Percentiles rank a stretch among this genome's conserved stretches.
These are phyloP conservation scores for Microcebus griseorufus DNA, from an alignment of 2,113 vertebrate species.

Conservation along the genomic window DNA sequence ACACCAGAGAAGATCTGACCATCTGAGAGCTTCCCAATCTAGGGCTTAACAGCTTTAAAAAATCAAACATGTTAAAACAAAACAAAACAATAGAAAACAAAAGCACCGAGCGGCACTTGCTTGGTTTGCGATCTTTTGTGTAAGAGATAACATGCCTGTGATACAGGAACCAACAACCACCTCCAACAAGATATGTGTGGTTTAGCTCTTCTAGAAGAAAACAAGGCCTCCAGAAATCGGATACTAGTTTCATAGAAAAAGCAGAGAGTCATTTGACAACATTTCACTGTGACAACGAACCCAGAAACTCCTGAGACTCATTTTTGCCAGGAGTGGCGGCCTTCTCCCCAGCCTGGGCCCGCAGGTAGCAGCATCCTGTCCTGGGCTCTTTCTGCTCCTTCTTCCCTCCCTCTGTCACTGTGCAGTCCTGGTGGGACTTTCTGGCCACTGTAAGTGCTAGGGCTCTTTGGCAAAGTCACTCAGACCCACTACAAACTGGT, in stretches of 20 bases:
- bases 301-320: not conserved
- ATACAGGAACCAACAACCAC: not conserved
- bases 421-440: not conserved
- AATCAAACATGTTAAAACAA: constrained; percentile 52
- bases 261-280: not conserved
- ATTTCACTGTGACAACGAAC: not conserved
- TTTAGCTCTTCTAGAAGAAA: not conserved
- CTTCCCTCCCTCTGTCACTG: not conserved
- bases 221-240: not conserved
- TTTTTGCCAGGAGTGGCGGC: accelerated
- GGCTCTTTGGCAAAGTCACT: not conserved
- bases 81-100: not conserved
- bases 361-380: accelerated
- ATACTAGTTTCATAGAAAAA: not conserved
- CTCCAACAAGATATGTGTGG: not conserved
- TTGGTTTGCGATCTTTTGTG: not conserved
- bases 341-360: not conserved
- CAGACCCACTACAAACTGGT: not conserved
- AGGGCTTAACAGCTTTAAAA: constrained; percentile 60
- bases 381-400: not conserved
- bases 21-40: constrained; percentile 71
- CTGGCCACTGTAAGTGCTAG: not conserved
- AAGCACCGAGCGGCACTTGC: not conserved
- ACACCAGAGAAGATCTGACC: constrained; percentile 64
- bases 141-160: not conserved